phyloP scores from a whole-genome alignment of 2,113 vertebrate species.

The Catharus bicknelli region DNA sequence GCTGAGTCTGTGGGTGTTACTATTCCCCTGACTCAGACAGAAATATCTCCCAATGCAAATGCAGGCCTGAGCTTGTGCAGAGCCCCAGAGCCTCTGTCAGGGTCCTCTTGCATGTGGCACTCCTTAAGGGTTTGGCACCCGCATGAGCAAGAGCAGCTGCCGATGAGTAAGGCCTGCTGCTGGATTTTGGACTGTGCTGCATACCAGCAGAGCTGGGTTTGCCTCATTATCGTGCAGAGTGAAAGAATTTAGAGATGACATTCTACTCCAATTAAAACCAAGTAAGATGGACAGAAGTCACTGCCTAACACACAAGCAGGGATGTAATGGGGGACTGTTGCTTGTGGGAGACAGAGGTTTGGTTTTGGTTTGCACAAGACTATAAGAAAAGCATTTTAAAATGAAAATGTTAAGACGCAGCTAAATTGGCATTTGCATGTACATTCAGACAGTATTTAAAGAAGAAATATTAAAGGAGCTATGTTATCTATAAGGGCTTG shows the following conservation, averaged over 20 bases:
- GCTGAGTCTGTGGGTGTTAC: constrained; percentile 49
- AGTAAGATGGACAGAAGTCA: background rate
- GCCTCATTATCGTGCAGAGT: background rate
- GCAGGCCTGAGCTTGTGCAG: background rate
- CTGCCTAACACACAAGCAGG: background rate
- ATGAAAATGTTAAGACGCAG: background rate
- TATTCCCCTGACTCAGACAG: constrained; percentile 57
- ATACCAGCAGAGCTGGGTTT: background rate
- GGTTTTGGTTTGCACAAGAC: background rate
- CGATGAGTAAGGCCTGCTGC: constrained; percentile 3
- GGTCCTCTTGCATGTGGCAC: background rate
- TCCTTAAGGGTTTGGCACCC: background rate
- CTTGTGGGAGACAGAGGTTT: background rate
- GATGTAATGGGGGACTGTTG: background rate
- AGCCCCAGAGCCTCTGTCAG: background rate
- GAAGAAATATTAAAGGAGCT: background rate
- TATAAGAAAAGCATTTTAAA: background rate
- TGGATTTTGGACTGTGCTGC: constrained; percentile 20
- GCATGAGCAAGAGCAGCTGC: background rate
- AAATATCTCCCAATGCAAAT: background rate
- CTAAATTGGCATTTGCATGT: background rate
- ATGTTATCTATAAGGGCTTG: background rate
- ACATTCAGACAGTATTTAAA: background rate
- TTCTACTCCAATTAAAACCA: background rate
- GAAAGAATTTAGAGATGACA: background rate